These are phyloP conservation scores for Ernsta delagoae DNA, from an alignment of 2,888 invertebrate species.

Conservation along the genomic window DNA sequence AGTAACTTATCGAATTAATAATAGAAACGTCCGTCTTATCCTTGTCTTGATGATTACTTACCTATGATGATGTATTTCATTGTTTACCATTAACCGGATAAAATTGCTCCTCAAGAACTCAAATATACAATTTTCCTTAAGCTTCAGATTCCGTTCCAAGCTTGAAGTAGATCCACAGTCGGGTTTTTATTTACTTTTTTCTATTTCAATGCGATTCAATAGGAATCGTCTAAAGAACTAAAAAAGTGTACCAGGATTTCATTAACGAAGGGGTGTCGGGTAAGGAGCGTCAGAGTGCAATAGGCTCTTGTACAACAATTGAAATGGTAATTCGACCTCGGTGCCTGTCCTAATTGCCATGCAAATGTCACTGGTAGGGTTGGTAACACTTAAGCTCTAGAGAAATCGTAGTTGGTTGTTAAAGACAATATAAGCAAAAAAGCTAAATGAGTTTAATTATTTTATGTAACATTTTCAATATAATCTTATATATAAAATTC, in stretches of 20 bases:
- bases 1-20: no score
- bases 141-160: not conserved
- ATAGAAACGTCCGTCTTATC: not conserved
- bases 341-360: constrained; percentile 68
- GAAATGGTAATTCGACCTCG: constrained; percentile 74
- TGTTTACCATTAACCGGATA: not conserved
- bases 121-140: not conserved
- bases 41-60: not conserved
- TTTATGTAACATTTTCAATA: no score
- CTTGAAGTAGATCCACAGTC: not conserved
- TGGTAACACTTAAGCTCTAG: constrained; percentile 29
- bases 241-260: constrained; percentile 47
- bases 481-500: no score
- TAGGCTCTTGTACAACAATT: constrained; percentile 65
- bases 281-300: constrained; percentile 11
- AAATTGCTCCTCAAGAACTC: not conserved
- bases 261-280: constrained; percentile 36
- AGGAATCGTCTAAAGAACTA: not conserved
- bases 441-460: no score
- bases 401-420: not conserved
- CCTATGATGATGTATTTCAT: not conserved
- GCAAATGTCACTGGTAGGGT: constrained; percentile 58
- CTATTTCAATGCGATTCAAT: constrained; percentile 3
- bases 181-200: constrained; percentile 1
- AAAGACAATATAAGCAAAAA: no score